Percentiles rank a stretch among this genome's conserved stretches.
These are phyloP conservation scores for Florisuga fusca DNA, from an alignment of 2,797 vertebrate genomes.

Conservation along the genomic window DNA sequence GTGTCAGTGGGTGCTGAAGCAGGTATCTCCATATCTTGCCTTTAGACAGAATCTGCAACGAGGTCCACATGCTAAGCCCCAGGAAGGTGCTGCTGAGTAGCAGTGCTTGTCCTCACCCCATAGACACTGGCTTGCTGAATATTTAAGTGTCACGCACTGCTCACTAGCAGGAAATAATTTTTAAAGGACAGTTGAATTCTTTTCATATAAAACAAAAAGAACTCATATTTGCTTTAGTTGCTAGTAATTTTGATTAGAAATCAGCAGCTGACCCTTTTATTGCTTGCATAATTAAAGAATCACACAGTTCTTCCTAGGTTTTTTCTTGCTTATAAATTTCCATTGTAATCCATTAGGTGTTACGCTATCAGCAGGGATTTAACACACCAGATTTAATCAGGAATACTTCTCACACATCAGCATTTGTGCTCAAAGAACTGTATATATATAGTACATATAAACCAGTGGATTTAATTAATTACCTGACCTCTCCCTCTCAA, in stretches of 20 bases:
- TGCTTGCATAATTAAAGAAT: conserved; percentile 41
- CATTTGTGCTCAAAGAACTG: not conserved
- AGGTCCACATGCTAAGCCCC: not conserved
- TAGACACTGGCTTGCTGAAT: not conserved
- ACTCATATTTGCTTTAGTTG: not conserved
- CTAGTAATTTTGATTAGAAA: conserved; percentile 6
- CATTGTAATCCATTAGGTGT: conserved; percentile 53
- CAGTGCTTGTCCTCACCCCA: not conserved
- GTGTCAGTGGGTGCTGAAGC: not conserved
- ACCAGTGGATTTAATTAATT: conserved; percentile 1
- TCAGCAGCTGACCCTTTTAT: not conserved
- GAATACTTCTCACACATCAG: conserved; percentile 43
- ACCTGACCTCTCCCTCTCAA: conserved; percentile 50
- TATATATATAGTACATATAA: not conserved
- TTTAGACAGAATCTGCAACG: not conserved
- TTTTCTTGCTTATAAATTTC: conserved; percentile 29
- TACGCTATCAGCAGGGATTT: conserved; percentile 38
- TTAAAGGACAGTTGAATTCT: not conserved
- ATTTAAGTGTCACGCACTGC: not conserved
- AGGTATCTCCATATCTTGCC: not conserved
- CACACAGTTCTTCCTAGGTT: not conserved
- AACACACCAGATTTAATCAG: conserved; percentile 54
- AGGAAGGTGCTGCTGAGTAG: not conserved
- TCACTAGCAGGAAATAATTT: not conserved
- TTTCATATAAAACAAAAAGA: not conserved